Conservation (phyloP, 2,888 invertebrate species). For the Branchinecta sandiegonensis region DNA sequence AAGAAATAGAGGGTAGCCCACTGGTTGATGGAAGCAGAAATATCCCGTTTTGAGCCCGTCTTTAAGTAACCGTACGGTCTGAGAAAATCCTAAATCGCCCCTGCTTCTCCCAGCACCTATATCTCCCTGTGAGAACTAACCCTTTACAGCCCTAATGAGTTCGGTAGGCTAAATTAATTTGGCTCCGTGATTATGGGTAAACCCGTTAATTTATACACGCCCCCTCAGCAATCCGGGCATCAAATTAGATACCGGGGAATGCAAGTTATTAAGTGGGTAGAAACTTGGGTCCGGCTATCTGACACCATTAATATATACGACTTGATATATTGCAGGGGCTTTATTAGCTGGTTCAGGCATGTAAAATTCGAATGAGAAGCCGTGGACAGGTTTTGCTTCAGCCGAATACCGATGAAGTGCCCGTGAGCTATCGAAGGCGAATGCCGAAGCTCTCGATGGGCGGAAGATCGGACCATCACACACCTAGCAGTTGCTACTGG, state of each 20-base stretch:
- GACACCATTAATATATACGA: constrained; percentile 13
- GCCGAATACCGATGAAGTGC: no score
- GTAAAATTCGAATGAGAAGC: constrained; percentile 6
- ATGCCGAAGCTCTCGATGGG: no score
- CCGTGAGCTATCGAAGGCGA: no score
- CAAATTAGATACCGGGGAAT: constrained; percentile 12
- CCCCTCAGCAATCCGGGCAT: constrained; percentile 8
- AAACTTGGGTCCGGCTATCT: background rate
- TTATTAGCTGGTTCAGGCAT: background rate
- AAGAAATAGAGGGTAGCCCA: no score
- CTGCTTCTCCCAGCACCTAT: no score
- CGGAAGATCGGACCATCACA: no score
- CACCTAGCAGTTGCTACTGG: no score
- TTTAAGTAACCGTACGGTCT: no score
- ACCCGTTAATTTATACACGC: constrained; percentile 10
- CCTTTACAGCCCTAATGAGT: constrained; percentile 12
- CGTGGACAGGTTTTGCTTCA: background rate
- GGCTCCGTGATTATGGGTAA: constrained; percentile 12
- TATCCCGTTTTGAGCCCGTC: no score
- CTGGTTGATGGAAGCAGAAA: no score
- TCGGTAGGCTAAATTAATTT: constrained; percentile 15
- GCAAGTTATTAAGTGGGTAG: constrained; percentile 7
- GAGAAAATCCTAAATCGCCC: no score
- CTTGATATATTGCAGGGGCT: constrained; percentile 12
- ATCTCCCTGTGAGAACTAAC: background rate